Evolutionary conservation across 2,113 vertebrate species (phyloP).

Genomic region (Diadophis punctatus): DNA sequence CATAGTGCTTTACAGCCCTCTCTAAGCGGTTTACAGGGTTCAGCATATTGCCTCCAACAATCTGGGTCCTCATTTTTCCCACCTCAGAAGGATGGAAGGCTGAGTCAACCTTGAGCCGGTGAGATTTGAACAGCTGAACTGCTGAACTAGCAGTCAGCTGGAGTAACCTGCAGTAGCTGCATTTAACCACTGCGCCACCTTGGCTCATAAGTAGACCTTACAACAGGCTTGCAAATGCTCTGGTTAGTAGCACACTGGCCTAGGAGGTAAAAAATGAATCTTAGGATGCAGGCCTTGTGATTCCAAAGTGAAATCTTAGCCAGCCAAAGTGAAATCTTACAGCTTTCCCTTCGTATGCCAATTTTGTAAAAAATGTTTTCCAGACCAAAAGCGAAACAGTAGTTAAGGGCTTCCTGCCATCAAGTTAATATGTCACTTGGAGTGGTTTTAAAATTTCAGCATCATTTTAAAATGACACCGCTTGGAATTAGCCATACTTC

Average conservation of each 20-base stretch:
- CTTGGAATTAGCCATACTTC: slow-evolving; percentile 31
- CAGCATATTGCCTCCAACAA: too few species aligned
- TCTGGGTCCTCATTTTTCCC: too few species aligned
- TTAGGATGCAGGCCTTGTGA: neutral
- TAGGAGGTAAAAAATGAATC: neutral
- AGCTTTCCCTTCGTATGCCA: neutral
- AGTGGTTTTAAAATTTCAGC: slow-evolving; percentile 10
- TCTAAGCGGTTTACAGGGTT: too few species aligned
- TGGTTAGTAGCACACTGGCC: neutral
- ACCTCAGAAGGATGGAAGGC: too few species aligned
- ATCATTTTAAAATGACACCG: slow-evolving; percentile 18
- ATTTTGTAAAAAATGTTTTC: neutral
- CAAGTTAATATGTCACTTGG: slow-evolving; percentile 39
- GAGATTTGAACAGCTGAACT: too few species aligned
- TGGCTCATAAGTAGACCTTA: too few species aligned
- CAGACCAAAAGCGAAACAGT: neutral
- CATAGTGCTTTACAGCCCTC: too few species aligned
- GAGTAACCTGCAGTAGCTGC: too few species aligned
- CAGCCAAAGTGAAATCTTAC: neutral
- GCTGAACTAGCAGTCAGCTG: too few species aligned
- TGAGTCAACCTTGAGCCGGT: too few species aligned
- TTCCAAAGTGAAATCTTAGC: neutral
- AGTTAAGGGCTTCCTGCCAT: neutral
- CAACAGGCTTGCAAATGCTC: neutral
- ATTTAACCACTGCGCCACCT: too few species aligned